Evolutionary conservation across 2,888 invertebrate genomes (phyloP).

Genomic region (Auanema freiburgensis): DNA sequence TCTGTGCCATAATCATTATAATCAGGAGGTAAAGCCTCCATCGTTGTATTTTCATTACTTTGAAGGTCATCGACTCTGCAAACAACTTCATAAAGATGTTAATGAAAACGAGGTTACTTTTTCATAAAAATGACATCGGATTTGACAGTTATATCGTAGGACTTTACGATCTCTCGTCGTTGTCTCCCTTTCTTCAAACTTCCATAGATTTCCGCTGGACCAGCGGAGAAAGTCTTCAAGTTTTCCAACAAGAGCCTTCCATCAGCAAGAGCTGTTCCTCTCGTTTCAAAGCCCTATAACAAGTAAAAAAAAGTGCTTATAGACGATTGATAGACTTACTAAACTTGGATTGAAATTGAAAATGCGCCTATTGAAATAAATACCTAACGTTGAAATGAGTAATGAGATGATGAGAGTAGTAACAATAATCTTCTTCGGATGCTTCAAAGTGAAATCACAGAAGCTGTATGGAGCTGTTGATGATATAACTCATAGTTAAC

Average conservation of each 20-base stretch:
- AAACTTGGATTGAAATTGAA: conserved; percentile 37
- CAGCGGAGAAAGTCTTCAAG: conserved; percentile 22
- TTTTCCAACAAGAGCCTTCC: conserved; percentile 30
- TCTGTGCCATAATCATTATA: conserved; percentile 47
- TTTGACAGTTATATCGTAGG: conserved; percentile 26
- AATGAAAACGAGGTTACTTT: neutral
- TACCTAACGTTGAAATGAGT: conserved; percentile 23
- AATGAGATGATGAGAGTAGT: conserved; percentile 25
- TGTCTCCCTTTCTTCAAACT: neutral
- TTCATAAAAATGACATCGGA: conserved; percentile 5
- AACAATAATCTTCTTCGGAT: conserved; percentile 26
- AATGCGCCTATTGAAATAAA: conserved; percentile 23
- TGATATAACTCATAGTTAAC: neutral
- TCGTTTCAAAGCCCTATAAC: conserved; percentile 43
- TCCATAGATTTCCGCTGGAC: conserved; percentile 14
- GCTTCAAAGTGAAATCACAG: conserved; percentile 23
- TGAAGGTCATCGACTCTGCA: neutral
- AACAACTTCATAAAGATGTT: neutral
- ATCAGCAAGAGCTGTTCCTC: conserved; percentile 34
- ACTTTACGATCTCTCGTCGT: conserved; percentile 23
- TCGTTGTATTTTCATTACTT: conserved; percentile 3
- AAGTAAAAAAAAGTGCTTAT: neutral
- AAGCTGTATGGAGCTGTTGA: conserved; percentile 26
- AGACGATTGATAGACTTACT: conserved; percentile 21
- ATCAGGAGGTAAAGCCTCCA: conserved; percentile 32